phyloP scores from a whole-genome alignment of 2,888 invertebrate species.

The Aphrophora alni region DNA sequence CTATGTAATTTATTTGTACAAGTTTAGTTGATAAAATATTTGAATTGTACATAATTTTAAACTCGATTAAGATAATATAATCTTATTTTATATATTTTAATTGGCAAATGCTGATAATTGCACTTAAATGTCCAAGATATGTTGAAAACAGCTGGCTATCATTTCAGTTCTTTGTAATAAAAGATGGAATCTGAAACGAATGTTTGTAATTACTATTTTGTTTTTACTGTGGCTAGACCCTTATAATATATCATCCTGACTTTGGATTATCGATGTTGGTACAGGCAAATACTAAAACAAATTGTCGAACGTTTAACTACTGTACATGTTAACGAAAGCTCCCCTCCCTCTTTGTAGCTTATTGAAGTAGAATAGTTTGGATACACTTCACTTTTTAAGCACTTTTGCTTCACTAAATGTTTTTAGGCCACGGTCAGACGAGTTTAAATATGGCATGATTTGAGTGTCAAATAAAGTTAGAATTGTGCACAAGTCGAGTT shows the following conservation, averaged over 20 bases:
- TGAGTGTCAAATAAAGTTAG: no score
- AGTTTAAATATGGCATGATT: no score
- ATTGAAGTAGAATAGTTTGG: neutral
- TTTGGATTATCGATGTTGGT: slow-evolving; percentile 2
- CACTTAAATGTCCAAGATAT: neutral
- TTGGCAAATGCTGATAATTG: neutral
- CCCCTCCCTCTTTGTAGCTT: neutral
- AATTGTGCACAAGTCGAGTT: no score
- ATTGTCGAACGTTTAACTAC: neutral
- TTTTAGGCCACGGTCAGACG: neutral
- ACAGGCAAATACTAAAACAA: neutral
- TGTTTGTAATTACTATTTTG: neutral
- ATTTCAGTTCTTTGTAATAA: neutral
- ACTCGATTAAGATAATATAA: neutral
- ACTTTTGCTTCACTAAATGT: neutral
- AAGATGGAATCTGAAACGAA: neutral
- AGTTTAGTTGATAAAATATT: neutral
- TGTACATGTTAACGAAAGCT: neutral
- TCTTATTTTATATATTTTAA: neutral
- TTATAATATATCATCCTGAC: neutral
- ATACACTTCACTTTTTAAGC: neutral
- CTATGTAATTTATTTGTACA: slow-evolving; percentile 5
- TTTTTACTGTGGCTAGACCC: neutral
- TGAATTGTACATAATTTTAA: slow-evolving; percentile 7
- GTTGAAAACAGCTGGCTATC: neutral